Conservation (phyloP, 1,140 invertebrate genomes). For the Adelges cooleyi region DNA sequence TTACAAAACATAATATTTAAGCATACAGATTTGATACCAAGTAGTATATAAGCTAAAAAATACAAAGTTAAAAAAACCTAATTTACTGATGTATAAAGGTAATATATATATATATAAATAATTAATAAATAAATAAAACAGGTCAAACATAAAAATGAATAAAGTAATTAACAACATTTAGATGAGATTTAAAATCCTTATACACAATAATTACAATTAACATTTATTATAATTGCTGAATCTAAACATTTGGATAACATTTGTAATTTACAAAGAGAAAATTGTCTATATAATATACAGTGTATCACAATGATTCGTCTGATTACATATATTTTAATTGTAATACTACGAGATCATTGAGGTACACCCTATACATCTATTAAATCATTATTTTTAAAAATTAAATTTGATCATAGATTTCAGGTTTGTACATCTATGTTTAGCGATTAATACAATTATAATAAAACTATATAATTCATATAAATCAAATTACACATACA, state of each 20-base stretch:
- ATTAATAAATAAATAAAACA: too few relatives aligned
- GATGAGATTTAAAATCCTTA: slow-evolving; percentile 20
- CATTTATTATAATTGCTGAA: slow-evolving; percentile 16
- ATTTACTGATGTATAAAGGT: not conserved
- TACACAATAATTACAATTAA: slow-evolving; percentile 20
- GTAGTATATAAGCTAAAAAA: not conserved
- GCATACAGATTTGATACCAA: not conserved
- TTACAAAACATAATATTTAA: not conserved
- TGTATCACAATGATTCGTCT: too few relatives aligned
- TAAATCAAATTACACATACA: too few relatives aligned
- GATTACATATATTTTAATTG: too few relatives aligned
- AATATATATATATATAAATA: slow-evolving; percentile 22
- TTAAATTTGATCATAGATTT: slow-evolving; percentile 24
- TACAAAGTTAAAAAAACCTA: slow-evolving; percentile 14
- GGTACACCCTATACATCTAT: too few relatives aligned
- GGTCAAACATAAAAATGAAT: slow-evolving; percentile 25
- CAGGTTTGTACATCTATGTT: too few relatives aligned
- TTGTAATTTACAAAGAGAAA: not conserved
- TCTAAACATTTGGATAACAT: not conserved
- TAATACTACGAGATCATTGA: too few relatives aligned
- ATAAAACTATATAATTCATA: too few relatives aligned
- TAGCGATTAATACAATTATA: too few relatives aligned
- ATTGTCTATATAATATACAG: too few relatives aligned
- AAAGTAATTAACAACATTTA: slow-evolving; percentile 25
- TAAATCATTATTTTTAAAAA: too few relatives aligned